Base-by-base conservation (phyloP, 1,140 invertebrate genomes). In the Eulimnadia texana region DNA sequence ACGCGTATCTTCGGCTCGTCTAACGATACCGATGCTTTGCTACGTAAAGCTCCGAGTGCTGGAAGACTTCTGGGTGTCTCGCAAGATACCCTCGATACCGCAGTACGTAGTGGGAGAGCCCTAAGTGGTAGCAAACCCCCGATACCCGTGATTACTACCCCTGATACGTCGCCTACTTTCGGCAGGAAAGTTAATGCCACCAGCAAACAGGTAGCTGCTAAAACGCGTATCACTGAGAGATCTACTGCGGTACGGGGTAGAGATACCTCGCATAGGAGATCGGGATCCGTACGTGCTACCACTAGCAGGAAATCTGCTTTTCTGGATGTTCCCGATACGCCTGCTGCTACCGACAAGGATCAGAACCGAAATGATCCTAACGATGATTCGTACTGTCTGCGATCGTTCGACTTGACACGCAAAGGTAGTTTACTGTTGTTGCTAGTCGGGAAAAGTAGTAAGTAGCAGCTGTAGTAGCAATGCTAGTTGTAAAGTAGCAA, bases 401-500 rank as follows among this genome's bases (percentile, higher is more conserved):
- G 91, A 65, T 90, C 86, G 59, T 94, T 94, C 76, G 89, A 86
- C 73, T 83, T 88, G 67, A 92, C 88, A 53, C 82, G 84, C 61
- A 93, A 93, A 82, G 90, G 89, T 79, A 73, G 79, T 75, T 74
- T 10, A 19, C 33, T 42, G n/a, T n/a, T n/a, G n/a, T n/a, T n/a
- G n/a, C n/a, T n/a, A n/a, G n/a, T n/a, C n/a, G n/a, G n/a, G n/a
- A n/a, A n/a, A n/a, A n/a, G n/a, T n/a, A n/a, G n/a, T n/a, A n/a
- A n/a, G n/a, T n/a, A n/a, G n/a, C n/a, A n/a, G n/a, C n/a, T n/a
- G n/a, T n/a, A n/a, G n/a, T n/a, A n/a, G n/a, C n/a, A n/a, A n/a
- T n/a, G n/a, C n/a, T n/a, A n/a, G n/a, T n/a, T n/a, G n/a, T n/a
- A n/a, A n/a, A n/a, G n/a, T n/a, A n/a, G n/a, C n/a, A n/a, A n/a